Base-by-base conservation (phyloP, 1,140 invertebrate genomes). In the Tetramorium simillimum region DNA sequence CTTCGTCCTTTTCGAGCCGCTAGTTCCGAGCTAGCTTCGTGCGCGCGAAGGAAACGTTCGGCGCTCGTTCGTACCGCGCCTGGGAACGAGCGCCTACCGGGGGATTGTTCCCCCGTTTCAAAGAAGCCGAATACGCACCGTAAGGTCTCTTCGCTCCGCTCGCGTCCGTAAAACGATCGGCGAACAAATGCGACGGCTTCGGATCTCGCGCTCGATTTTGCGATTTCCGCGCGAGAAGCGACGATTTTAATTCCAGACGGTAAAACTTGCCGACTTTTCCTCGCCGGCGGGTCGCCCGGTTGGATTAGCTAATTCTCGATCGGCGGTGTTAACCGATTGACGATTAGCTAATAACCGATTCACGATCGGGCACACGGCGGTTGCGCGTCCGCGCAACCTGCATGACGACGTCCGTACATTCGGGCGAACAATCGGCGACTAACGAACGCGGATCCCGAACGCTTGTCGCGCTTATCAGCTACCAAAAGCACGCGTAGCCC, bases 401-500 rank as follows among this genome's bases (percentile, higher is more conserved):
- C 67, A 58, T 60, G 77, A 81, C 62, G 77, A 43, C 16, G 72
- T 75, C 14, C 62, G 37, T 21, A 33, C 77, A 72, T 76, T 75
- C 80, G 78, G 46, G 7, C 80, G 53, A 84, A 80, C 86, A 88
- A 84, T 75, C 43, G 81, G 70, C 14, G 65, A 81, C 81, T 88
- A 88, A 90, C 86, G 84, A 75, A 63, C 62, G 75, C 62, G 40
- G 73, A 80, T 89, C 49, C 80, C 80, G 46, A 69, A 69, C 65
- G 78, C 81, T 86, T 77, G 80, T 84, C 80, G 53, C 43, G 80
- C 53, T 63, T 65, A 70, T 85, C 69, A 58, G 73, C 62, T 58
- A 89, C 88, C 85, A 81, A 86, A 86, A 86, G 81, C 78, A 53
- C 80, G 82, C 60, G 77, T 75, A 69, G 63, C 78, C 69, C 46